Percentiles rank a stretch among this genome's conserved stretches.
phyloP scores from a whole-genome alignment of 2,797 vertebrate species.

The Arrhamphus sclerolepis region DNA sequence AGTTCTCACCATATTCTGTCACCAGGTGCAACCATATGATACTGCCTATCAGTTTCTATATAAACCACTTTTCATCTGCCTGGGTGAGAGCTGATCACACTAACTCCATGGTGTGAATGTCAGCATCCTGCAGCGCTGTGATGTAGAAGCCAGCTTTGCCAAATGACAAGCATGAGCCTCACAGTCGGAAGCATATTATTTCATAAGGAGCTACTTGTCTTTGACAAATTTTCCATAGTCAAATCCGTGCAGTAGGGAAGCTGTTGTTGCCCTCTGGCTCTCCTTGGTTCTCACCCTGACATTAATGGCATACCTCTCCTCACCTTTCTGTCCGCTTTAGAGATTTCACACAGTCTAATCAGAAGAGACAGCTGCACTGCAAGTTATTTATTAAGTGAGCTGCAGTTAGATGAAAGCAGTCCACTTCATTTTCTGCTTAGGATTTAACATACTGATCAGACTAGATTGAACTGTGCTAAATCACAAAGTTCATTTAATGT shows the following conservation, averaged over 20 bases:
- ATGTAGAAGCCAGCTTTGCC: slow-evolving; percentile 69
- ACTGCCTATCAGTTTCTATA: slow-evolving; percentile 77
- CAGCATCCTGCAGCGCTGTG: slow-evolving; percentile 72
- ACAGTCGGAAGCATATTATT: slow-evolving; percentile 67
- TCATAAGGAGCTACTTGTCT: slow-evolving; percentile 70
- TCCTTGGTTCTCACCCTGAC: slow-evolving; percentile 55
- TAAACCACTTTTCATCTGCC: slow-evolving; percentile 75
- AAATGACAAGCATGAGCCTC: slow-evolving; percentile 68
- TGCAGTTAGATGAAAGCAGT: slow-evolving; percentile 26
- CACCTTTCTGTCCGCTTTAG: slow-evolving; percentile 50
- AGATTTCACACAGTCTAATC: slow-evolving; percentile 47
- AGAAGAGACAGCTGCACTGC: slow-evolving; percentile 38
- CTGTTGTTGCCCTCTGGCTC: slow-evolving; percentile 57
- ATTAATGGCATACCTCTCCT: slow-evolving; percentile 54
- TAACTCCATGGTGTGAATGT: slow-evolving; percentile 76
- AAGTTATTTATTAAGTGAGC: slow-evolving; percentile 42
- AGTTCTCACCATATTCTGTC: slow-evolving; percentile 64
- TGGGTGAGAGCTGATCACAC: slow-evolving; percentile 79
- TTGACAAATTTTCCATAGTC: slow-evolving; percentile 63
- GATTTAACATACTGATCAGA: slow-evolving; percentile 32
- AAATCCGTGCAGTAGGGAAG: slow-evolving; percentile 48
- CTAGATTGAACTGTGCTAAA: slow-evolving; percentile 38
- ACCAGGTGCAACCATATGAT: slow-evolving; percentile 80
- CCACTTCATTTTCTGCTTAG: slow-evolving; percentile 39
- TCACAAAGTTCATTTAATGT: slow-evolving; percentile 33